Evolutionary conservation across 2,888 invertebrate genomes (phyloP).

Genomic region (Spialia ferax): DNA sequence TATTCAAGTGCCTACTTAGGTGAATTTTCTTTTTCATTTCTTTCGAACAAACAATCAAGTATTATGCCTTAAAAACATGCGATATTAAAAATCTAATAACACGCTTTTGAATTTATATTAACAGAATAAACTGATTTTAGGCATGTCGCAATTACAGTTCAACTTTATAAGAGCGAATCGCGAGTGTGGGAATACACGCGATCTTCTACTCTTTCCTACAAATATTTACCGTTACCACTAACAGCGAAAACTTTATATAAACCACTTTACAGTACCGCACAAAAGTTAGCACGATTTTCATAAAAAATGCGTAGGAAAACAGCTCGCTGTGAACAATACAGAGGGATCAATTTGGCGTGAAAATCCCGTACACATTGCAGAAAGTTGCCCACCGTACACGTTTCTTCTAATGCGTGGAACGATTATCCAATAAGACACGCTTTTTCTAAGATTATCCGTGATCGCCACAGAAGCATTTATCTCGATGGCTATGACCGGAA

Average conservation of each 20-base stretch:
- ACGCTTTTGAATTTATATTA: constrained; percentile 4
- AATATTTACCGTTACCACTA: constrained; percentile 66
- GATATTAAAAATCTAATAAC: constrained; percentile 14
- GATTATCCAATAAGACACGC: constrained; percentile 67
- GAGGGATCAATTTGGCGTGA: constrained; percentile 24
- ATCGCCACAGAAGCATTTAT: constrained; percentile 76
- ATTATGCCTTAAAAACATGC: constrained; percentile 1
- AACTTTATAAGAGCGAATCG: constrained; percentile 53
- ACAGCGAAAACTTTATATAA: constrained; percentile 59
- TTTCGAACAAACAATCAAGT: neutral
- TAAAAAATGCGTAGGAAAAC: constrained; percentile 4
- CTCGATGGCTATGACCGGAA: constrained; percentile 56
- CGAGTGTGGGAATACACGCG: constrained; percentile 73
- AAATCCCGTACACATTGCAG: constrained; percentile 1
- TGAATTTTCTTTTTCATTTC: neutral
- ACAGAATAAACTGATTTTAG: constrained; percentile 21
- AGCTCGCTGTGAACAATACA: neutral
- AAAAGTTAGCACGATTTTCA: neutral
- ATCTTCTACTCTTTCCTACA: constrained; percentile 52
- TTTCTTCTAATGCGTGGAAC: constrained; percentile 46
- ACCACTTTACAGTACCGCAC: constrained; percentile 20
- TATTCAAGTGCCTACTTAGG: neutral
- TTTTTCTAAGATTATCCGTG: constrained; percentile 72
- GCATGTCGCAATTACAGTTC: constrained; percentile 23
- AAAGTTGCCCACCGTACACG: constrained; percentile 2